Percentiles rank a stretch among this genome's conserved stretches.
Conservation (phyloP, 1,140 invertebrate genomes). For the roundworm (Caenorhabditis elegans) region WBcel235 BX284606.5:4662501-4663000, state of each 20-base stretch:
- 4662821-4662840: background rate
- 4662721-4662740: slow-evolving; percentile 25
- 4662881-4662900: background rate
- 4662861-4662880: too few relatives aligned
- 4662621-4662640: background rate
- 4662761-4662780: background rate
- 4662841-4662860: background rate
- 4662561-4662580: background rate
- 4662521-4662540: background rate
- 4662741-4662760: background rate
- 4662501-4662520: background rate
- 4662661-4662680: background rate
- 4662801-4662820: background rate
- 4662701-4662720: background rate
- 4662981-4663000: background rate
- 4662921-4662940: too few relatives aligned
- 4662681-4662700: background rate
- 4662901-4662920: background rate
- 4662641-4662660: background rate
- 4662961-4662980: slow-evolving; percentile 3
- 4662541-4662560: background rate
- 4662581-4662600: background rate
- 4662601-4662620: background rate
- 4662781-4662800: slow-evolving; percentile 12
- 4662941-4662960: too few relatives aligned